Evolutionary conservation across 2,888 invertebrate genomes (phyloP).

Genomic region (Stratiomys singularior): DNA sequence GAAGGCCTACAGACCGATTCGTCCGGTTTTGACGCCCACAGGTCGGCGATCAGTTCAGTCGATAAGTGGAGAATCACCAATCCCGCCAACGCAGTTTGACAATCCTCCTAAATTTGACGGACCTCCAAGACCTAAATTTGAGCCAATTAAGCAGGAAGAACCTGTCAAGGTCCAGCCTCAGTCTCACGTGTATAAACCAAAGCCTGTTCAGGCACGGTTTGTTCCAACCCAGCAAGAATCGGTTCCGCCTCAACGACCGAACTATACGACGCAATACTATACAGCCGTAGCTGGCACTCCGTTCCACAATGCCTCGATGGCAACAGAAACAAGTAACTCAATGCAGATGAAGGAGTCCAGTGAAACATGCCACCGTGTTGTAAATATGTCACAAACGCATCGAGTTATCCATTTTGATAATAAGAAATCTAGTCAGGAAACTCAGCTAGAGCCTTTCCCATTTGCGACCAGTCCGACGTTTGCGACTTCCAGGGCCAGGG

Average conservation of each 20-base stretch:
- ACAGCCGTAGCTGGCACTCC: constrained; percentile 70
- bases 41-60: constrained; percentile 65
- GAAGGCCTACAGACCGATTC: constrained; percentile 70
- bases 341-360: constrained; percentile 77
- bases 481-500: constrained; percentile 60
- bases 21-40: constrained; percentile 69
- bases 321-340: constrained; percentile 76
- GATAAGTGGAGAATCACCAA: constrained; percentile 67
- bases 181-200: constrained; percentile 67
- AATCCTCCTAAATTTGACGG: constrained; percentile 65
- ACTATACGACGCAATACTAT: constrained; percentile 68
- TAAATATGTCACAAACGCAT: constrained; percentile 77
- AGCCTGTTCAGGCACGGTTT: constrained; percentile 66
- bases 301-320: constrained; percentile 70
- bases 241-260: constrained; percentile 70
- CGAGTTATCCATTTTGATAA: constrained; percentile 75
- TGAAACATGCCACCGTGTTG: constrained; percentile 72
- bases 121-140: constrained; percentile 69
- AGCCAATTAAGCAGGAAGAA: constrained; percentile 68
- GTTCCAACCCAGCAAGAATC: constrained; percentile 53
- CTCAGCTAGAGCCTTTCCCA: constrained; percentile 65
- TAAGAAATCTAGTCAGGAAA: constrained; percentile 58
- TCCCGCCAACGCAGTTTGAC: constrained; percentile 71
- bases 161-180: constrained; percentile 60
- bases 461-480: constrained; percentile 65